Evolutionary conservation across 2,113 vertebrate genomes (phyloP), one percentile per base, ranked within the genome.

Genomic region (Clarias magur): DNA sequence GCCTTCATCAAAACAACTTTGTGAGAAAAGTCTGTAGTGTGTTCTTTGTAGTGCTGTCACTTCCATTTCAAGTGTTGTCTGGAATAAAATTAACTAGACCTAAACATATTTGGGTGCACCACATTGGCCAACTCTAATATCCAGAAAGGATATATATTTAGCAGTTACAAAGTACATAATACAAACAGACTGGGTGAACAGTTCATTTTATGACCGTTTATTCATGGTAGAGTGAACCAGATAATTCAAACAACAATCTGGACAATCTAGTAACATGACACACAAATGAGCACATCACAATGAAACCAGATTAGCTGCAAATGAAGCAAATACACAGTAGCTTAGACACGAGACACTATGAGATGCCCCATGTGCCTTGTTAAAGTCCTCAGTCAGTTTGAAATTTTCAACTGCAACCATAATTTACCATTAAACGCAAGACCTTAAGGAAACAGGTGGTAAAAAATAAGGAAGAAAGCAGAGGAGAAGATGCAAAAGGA

Each of bases 121-220:
- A 68, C 30, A 13, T 27, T 16, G 4, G 65, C n/a, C 12, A 27
- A 67, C 15, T 4, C 21, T 25, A 63, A 25, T 63, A 63, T 63
- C 19, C 16, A 34, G 7, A 38, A 73, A 19, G 23, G 23, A 17
- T 70, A 3, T 70, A 3, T 2, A 54, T 54, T 54, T 73, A 53
- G 38, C 23, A 75, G 23, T 7, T 7, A 70, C 34, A 21, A 78
- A n/a, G 3, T n/a, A 27, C 16, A 56, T 17, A 19, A 78, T 23
- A 76, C 23, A 68, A 23, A 68, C 23, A 56, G 3, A 34, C 13
- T n/a, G 11, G n/a, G 25, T 82, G 81, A 27, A 54, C 63, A 83
- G 56, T 65, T 88, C 0, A 25, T 34, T 90, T 86, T 90, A 88
- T 86, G 88, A 88, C 85, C 48, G 72, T 17, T 76, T 54, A 78